Evolutionary conservation across 1,140 invertebrate species (phyloP), one percentile per base, ranked within the genome.

Genomic region (Aphelenchoides avenae): DNA sequence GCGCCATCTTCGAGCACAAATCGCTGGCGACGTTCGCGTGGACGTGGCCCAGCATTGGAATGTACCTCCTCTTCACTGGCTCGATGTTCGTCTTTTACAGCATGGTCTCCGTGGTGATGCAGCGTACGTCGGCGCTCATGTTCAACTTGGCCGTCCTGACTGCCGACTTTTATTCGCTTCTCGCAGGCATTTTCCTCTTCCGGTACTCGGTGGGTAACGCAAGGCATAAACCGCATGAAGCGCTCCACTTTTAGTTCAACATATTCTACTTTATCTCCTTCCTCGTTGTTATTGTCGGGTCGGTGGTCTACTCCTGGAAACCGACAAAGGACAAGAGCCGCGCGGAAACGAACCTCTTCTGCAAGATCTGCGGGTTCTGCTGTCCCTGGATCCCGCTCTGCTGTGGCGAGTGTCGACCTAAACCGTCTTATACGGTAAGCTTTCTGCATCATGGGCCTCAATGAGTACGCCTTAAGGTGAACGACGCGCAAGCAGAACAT

Each of bases 151-250:
- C 87, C 4, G 83, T 90, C 51, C 79, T 91, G 24, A 87, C 88
- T 1, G 84, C 88, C 0, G 88, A 90, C 79, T 89, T 89, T 75
- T 90, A 89, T 78, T 85, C 87, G 33, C 82, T 89, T 34, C 82
- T 91, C 49, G 82, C 85, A 55, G 87, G 88, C 61, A 85, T 89
- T 68, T 82, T 86, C 64, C 81, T 89, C 55, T 88, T 89, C 77
- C 83, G 87, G 52, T 89, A 88, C 78, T 85, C 87, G 82, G 88
- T 89, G 79, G 79, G 54, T 65, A 3, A 26, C 27, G 36, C 5
- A 22, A 3, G 7, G 26, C 42, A 11, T 15, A 48, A 29, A 59
- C 18, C 5, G n/a, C 7, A 57, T 58, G 3, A 55, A 59, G 47
- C 13, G 26, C 15, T 55, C 27, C 24, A 31, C 11, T 62, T 72